A percentile compares a stretch with the other conserved stretches of the same genome.
These are phyloP conservation scores for Dipodomys stephensi DNA, from an alignment of 2,113 vertebrate species.

Conservation along the genomic window DNA sequence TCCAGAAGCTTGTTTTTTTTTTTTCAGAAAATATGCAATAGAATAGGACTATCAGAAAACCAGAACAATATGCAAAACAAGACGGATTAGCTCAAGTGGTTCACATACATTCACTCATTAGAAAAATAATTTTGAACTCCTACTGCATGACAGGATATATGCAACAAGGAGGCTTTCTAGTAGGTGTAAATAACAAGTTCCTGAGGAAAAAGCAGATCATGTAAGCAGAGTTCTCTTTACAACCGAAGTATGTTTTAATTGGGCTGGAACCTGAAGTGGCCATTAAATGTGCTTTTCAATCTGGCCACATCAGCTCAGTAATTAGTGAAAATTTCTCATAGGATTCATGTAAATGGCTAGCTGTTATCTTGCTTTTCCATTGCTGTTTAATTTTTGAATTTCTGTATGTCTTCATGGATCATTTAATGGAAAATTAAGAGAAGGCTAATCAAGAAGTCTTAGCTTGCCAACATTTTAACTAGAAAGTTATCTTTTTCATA, in stretches of 20 bases:
- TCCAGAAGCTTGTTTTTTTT: neutral
- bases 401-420: slow-evolving; percentile 32
- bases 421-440: slow-evolving; percentile 58
- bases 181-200: neutral
- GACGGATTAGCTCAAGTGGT: neutral
- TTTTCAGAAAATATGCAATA: neutral
- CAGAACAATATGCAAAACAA: neutral
- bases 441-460: neutral
- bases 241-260: slow-evolving; percentile 61
- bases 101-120: neutral
- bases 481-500: neutral
- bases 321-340: slow-evolving; percentile 60
- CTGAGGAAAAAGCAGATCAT: neutral
- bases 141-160: neutral
- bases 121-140: neutral
- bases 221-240: neutral
- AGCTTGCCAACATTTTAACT: slow-evolving; percentile 38
- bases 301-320: slow-evolving; percentile 43
- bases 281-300: slow-evolving; percentile 55
- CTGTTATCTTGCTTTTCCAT: slow-evolving; percentile 59
- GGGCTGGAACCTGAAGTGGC: neutral
- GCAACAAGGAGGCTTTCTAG: slow-evolving; percentile 21
- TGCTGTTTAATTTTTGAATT: slow-evolving; percentile 61
- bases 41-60: neutral
- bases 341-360: slow-evolving; percentile 33